Percentiles rank a stretch among this genome's conserved stretches.
These are phyloP conservation scores for Tragulus kanchil DNA, from an alignment of 2,113 vertebrate genomes.

Conservation along the genomic window DNA sequence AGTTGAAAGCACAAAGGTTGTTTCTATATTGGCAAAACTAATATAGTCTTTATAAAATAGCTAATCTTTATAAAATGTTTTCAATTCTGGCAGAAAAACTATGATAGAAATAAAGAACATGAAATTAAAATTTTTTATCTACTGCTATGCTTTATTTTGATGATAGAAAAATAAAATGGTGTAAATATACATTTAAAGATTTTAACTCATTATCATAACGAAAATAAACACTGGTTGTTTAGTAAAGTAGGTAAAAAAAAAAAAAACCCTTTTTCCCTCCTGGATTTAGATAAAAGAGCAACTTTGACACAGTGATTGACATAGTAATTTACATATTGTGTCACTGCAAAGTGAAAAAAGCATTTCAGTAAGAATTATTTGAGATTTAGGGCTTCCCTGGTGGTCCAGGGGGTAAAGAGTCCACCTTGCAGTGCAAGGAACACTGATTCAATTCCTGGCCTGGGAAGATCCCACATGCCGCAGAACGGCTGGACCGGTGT, in stretches of 20 bases:
- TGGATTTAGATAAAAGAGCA: not conserved
- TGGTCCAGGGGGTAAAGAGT: too few species aligned
- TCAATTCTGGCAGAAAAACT: conserved; percentile 19
- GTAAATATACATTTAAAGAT: not conserved
- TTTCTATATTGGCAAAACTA: conserved; percentile 4
- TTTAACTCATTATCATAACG: not conserved
- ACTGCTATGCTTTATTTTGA: conserved; percentile 17
- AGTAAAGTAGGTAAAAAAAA: not conserved
- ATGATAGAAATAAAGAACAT: not conserved
- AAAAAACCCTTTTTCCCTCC: not conserved
- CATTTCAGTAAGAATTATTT: not conserved
- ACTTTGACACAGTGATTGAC: not conserved
- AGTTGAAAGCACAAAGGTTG: conserved; percentile 3
- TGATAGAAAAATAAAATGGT: conserved; percentile 46
- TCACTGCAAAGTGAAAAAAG: not conserved
- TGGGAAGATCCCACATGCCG: too few species aligned
- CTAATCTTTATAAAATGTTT: not conserved
- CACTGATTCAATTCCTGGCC: too few species aligned
- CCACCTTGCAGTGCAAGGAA: too few species aligned
- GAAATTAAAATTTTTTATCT: conserved; percentile 16
- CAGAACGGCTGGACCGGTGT: too few species aligned
- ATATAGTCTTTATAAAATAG: not conserved
- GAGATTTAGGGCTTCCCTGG: not conserved
- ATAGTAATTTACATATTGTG: not conserved
- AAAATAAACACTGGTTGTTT: not conserved